Percentiles rank a stretch among this genome's conserved stretches.
Evolutionary conservation across 2,797 vertebrate species (phyloP).

Genomic region (Champsocephalus gunnari): DNA sequence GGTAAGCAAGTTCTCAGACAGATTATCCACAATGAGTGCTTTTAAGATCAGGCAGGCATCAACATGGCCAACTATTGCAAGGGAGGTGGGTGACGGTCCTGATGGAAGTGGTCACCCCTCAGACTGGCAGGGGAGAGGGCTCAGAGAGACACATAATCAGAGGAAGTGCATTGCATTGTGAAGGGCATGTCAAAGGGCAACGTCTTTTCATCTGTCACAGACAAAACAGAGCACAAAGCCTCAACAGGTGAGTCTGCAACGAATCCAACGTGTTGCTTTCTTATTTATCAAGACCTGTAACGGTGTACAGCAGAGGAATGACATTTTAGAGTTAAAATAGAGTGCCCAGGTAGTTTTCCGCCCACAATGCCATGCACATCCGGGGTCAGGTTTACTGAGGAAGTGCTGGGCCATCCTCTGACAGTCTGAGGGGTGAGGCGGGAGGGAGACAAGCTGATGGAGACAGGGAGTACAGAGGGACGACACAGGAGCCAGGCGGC

Average conservation of each 20-base stretch:
- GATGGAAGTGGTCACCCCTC: slow-evolving; percentile 95
- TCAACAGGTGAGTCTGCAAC: slow-evolving; percentile 28
- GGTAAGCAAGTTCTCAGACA: slow-evolving; percentile 84
- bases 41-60: slow-evolving; percentile 90
- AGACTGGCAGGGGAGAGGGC: slow-evolving; percentile 84
- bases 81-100: slow-evolving; percentile 85
- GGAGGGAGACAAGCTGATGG: slow-evolving; percentile 93
- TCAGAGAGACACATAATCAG: slow-evolving; percentile 79
- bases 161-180: slow-evolving; percentile 86
- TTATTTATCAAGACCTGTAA: slow-evolving; percentile 45
- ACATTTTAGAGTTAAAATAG: slow-evolving; percentile 61
- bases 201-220: slow-evolving; percentile 50
- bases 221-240: slow-evolving; percentile 40
- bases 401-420: slow-evolving; percentile 66
- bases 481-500: slow-evolving; percentile 76
- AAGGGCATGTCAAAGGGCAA: slow-evolving; percentile 84
- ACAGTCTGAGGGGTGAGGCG: slow-evolving; percentile 93
- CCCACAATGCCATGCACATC: slow-evolving; percentile 91
- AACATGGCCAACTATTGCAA: slow-evolving; percentile 93
- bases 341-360: slow-evolving; percentile 88
- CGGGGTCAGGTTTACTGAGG: slow-evolving; percentile 74
- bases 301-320: slow-evolving; percentile 28
- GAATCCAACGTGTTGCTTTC: slow-evolving; percentile 42
- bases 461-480: slow-evolving; percentile 84
- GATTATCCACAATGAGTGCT: slow-evolving; percentile 62